Conservation (phyloP, 2,888 invertebrate genomes). For the Drosophila mercatorum region DNA sequence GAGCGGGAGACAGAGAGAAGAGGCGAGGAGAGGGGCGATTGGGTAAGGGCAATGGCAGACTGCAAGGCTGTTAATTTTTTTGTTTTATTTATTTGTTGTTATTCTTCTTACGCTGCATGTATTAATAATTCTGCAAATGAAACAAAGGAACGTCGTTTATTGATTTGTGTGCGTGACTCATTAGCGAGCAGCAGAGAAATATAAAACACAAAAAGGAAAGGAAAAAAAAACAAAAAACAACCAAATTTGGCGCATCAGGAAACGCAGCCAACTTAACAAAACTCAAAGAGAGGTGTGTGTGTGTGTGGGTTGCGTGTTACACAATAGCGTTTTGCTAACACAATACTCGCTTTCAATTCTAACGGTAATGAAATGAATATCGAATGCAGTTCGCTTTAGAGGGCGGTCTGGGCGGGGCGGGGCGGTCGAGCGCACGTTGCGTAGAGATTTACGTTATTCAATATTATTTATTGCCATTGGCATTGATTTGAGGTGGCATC, state of each 20-base stretch:
- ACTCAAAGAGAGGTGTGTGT: not conserved
- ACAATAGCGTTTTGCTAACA: not conserved
- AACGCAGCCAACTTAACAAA: slow-evolving; percentile 36
- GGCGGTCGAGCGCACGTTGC: slow-evolving; percentile 8
- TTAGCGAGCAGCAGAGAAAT: slow-evolving; percentile 12
- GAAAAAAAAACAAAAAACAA: slow-evolving; percentile 3
- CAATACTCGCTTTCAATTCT: slow-evolving; percentile 7
- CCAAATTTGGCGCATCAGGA: slow-evolving; percentile 62
- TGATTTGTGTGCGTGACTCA: slow-evolving; percentile 52
- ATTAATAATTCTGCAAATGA: slow-evolving; percentile 39
- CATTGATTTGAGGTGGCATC: slow-evolving; percentile 27
- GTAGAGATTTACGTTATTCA: slow-evolving; percentile 40
- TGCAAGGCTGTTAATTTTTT: slow-evolving; percentile 14
- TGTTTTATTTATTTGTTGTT: slow-evolving; percentile 20
- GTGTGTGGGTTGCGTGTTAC: not conserved
- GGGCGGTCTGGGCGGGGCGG: not conserved
- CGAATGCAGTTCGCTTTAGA: not conserved
- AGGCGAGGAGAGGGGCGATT: not conserved
- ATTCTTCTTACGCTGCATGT: slow-evolving; percentile 22
- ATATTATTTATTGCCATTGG: slow-evolving; percentile 57
- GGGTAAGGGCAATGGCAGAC: slow-evolving; percentile 1
- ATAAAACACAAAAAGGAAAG: not conserved
- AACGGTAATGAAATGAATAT: slow-evolving; percentile 41
- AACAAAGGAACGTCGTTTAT: slow-evolving; percentile 40
- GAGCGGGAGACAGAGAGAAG: not conserved